Evolutionary conservation across 2,797 vertebrate species (phyloP).

Genomic region (Gymnocypris eckloni): DNA sequence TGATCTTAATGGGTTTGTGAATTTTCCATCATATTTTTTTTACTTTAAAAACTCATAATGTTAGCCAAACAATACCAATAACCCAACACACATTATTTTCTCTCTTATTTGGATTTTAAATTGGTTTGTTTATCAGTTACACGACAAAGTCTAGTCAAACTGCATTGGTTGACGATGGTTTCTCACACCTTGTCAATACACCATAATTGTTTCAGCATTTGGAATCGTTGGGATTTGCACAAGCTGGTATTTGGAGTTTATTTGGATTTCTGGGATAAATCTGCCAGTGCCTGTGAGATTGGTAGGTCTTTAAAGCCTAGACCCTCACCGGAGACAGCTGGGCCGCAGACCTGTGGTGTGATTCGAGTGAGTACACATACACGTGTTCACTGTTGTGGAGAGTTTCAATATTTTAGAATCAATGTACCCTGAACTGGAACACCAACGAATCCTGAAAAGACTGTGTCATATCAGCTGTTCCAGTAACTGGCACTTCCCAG

Average conservation of each 20-base stretch:
- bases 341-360: conserved; percentile 37
- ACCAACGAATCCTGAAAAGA: not conserved
- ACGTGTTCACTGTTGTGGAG: conserved; percentile 26
- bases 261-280: conserved; percentile 47
- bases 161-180: conserved; percentile 4
- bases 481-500: not conserved
- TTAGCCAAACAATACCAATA: not conserved
- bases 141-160: not conserved
- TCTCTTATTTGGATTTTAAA: not conserved
- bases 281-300: conserved; percentile 35
- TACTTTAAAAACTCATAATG: not conserved
- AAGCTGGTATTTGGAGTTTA: conserved; percentile 35
- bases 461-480: not conserved
- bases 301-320: conserved; percentile 33
- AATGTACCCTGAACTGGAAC: conserved; percentile 35
- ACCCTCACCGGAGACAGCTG: conserved; percentile 17
- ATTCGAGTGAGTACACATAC: conserved; percentile 11
- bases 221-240: conserved; percentile 31
- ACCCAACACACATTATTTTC: not conserved
- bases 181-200: conserved; percentile 25
- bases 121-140: not conserved
- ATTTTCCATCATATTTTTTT: not conserved
- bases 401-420: conserved; percentile 30
- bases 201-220: conserved; percentile 55
- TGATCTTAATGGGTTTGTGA: not conserved